Evolutionary conservation across 2,113 vertebrate species (phyloP), one percentile per base, ranked within the genome.

Genomic region (Sterrhoptilus dennistouni): DNA sequence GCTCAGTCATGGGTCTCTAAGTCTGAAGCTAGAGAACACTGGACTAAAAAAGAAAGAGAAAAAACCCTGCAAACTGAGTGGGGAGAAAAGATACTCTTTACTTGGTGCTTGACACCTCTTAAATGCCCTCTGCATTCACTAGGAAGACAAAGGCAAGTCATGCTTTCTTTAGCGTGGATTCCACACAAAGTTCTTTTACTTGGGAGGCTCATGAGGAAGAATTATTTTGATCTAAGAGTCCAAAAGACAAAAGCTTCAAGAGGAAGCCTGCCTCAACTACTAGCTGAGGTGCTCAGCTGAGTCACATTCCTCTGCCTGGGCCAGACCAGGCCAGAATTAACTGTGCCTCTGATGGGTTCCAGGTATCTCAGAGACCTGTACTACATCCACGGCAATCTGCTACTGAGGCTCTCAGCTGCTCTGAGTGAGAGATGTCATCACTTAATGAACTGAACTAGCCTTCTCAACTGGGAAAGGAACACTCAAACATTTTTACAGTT

Each of bases 401-500:
- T 31, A 22, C 36, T 0, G 0, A 72, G 12, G 36, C 11, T 83
- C 40, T 35, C 0, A 2, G 65, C 31, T 47, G 44, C n/a, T 27
- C 29, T 42, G 47, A 9, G 2, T 22, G 16, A 57, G 31, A 47
- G 66, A 47, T 19, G 14, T 33, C 38, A 74, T 40, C 5, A 8
- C 18, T 61, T 68, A 44, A 9, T 8, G 7, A 54, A 86, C 1
- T 47, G 20, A 64, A 45, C 18, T 31, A 36, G 15, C 81, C 54
- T 72, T 52, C 57, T 49, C 54, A 79, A 45, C 57, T 1, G 2
- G 7, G 25, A 64, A 68, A 68, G 21, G 56, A 17, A 70, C 0
- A 1, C 16, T 12, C 42, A 76, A 53, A 71, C 2, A 1, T 52
- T 70, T 66, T 59, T 42, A 47, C 0, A 1, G 40, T 31, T 88